phyloP scores from a whole-genome alignment of 2,113 vertebrate species.

The Ceyx margarethae region DNA sequence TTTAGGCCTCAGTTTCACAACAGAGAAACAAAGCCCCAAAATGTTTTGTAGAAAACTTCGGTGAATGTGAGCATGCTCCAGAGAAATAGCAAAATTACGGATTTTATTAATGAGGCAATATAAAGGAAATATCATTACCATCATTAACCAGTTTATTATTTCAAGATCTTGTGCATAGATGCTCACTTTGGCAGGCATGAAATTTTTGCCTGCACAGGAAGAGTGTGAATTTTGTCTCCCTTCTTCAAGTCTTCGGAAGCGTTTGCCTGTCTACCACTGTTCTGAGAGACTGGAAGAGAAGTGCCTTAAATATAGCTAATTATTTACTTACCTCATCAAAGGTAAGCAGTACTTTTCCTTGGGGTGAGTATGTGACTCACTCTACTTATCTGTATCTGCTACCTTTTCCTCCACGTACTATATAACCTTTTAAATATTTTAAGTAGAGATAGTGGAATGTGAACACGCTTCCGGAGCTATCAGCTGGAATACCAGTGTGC shows the following conservation, averaged over 20 bases:
- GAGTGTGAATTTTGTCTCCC: not conserved
- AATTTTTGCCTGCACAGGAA: not conserved
- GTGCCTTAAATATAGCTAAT: slow-evolving; percentile 14
- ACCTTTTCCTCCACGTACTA: not conserved
- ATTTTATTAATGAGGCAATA: not conserved
- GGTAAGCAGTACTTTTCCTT: slow-evolving; percentile 13
- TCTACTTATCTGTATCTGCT: slow-evolving; percentile 5
- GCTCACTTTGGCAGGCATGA: not conserved
- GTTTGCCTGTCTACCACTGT: not conserved
- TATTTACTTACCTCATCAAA: slow-evolving; percentile 54
- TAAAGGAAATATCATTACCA: not conserved
- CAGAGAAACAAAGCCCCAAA: not conserved
- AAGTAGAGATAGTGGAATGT: not conserved
- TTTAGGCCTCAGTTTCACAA: not conserved
- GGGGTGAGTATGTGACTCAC: slow-evolving; percentile 24
- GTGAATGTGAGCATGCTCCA: not conserved
- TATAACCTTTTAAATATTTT: slow-evolving; percentile 1
- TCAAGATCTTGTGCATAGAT: not conserved
- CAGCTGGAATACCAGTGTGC: not conserved
- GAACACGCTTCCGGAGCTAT: not conserved
- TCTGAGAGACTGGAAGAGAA: not conserved
- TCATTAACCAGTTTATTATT: not conserved
- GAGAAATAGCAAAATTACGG: not conserved
- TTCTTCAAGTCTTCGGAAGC: not conserved
- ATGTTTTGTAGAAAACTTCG: not conserved